phyloP scores from a whole-genome alignment of 1,140 invertebrate genomes.

The Scaptomyza hsui region DNA sequence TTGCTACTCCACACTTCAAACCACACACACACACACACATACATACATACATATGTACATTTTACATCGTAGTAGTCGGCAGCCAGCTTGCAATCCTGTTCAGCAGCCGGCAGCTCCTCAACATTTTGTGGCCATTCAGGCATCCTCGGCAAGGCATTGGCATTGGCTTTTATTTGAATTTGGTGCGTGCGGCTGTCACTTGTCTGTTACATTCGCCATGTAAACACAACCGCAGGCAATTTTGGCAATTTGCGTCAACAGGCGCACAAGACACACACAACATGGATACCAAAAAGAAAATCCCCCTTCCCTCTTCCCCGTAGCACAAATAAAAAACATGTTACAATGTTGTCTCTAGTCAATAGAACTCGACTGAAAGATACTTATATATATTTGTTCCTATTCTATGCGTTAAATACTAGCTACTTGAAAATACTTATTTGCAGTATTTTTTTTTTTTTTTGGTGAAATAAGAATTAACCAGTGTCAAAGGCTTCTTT shows the following conservation, averaged over 20 bases:
- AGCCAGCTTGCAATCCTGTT: neutral
- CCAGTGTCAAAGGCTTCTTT: too few species aligned
- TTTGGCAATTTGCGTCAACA: slow-evolving; percentile 81
- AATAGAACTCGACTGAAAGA: neutral
- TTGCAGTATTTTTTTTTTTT: too few species aligned
- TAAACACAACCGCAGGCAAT: slow-evolving; percentile 82
- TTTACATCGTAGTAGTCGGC: slow-evolving; percentile 9
- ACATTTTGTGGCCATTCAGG: slow-evolving; percentile 9
- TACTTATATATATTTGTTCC: neutral
- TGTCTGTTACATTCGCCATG: slow-evolving; percentile 80
- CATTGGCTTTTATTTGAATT: slow-evolving; percentile 82
- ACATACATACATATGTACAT: slow-evolving; percentile 1
- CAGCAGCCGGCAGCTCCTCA: neutral
- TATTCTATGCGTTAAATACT: too few species aligned
- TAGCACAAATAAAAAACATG: slow-evolving; percentile 18
- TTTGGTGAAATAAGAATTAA: too few species aligned
- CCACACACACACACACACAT: neutral
- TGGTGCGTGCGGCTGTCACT: slow-evolving; percentile 79
- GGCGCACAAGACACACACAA: slow-evolving; percentile 59
- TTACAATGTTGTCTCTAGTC: neutral
- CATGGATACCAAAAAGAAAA: slow-evolving; percentile 47
- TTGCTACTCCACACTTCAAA: slow-evolving; percentile 51
- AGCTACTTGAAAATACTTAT: too few species aligned
- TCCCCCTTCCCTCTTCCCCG: too few species aligned
- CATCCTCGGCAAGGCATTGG: slow-evolving; percentile 45